These are phyloP conservation scores for Luehdorfia chinensis DNA, from an alignment of 1,140 invertebrate species.

Conservation along the genomic window DNA sequence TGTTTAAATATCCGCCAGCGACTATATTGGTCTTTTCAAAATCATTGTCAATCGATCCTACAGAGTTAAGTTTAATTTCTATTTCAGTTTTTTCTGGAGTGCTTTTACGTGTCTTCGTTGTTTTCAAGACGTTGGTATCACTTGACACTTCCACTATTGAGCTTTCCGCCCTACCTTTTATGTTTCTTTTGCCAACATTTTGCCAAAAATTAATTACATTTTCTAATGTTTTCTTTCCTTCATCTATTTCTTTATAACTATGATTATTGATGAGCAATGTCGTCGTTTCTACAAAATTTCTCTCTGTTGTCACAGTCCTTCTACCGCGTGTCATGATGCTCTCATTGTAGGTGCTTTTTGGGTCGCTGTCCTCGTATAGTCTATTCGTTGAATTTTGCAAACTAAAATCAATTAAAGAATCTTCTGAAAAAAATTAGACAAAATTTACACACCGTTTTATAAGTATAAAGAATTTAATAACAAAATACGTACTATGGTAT, in stretches of 20 bases:
- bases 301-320: slow-evolving; percentile 1
- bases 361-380: too few relatives aligned
- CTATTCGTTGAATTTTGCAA: background rate
- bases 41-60: background rate
- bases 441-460: background rate
- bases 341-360: too few relatives aligned
- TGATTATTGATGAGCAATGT: background rate
- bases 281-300: background rate
- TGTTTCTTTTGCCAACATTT: slow-evolving; percentile 1
- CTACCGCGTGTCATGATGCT: background rate
- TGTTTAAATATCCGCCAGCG: background rate
- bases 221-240: too few relatives aligned
- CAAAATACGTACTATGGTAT: background rate
- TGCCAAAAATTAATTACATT: slow-evolving; percentile 6
- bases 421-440: background rate
- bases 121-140: too few relatives aligned
- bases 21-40: slow-evolving; percentile 2
- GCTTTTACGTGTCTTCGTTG: too few relatives aligned
- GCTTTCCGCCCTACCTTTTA: too few relatives aligned
- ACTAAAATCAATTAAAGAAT: background rate
- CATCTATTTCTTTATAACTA: too few relatives aligned
- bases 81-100: too few relatives aligned
- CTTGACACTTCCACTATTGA: too few relatives aligned
- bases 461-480: background rate
- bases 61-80: background rate